These are phyloP conservation scores for Cremastinae sp. DNA, from an alignment of 2,888 invertebrate species.

Conservation along the genomic window DNA sequence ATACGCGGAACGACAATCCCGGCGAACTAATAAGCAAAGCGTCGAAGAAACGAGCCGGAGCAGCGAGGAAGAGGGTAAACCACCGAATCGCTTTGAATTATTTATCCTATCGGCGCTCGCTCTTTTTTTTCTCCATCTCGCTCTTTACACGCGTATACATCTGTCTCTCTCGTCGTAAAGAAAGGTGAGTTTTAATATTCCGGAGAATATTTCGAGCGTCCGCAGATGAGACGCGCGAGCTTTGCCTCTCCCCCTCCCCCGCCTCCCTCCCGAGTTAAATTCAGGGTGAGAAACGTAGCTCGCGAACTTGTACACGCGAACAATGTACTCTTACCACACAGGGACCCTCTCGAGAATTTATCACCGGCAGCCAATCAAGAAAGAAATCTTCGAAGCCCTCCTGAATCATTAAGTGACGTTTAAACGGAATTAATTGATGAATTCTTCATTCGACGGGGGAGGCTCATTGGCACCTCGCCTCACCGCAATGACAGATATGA, in stretches of 20 bases:
- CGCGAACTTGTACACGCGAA: slow-evolving; percentile 1
- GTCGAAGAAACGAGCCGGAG: slow-evolving; percentile 33
- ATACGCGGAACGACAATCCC: slow-evolving; percentile 65
- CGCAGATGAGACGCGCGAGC: slow-evolving; percentile 52
- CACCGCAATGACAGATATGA: slow-evolving; percentile 40
- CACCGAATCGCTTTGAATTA: slow-evolving; percentile 77
- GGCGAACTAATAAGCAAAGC: slow-evolving; percentile 76
- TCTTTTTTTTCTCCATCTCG: slow-evolving; percentile 35
- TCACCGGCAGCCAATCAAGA: slow-evolving; percentile 58
- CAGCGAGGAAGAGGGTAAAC: slow-evolving; percentile 49
- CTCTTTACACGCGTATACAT: slow-evolving; percentile 6
- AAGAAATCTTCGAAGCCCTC: slow-evolving; percentile 59
- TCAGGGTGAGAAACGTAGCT: slow-evolving; percentile 13
- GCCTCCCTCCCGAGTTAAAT: slow-evolving; percentile 53
- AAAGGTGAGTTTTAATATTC: slow-evolving; percentile 60
- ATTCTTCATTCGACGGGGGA: slow-evolving; percentile 51
- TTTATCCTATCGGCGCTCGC: slow-evolving; percentile 74
- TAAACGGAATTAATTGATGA: slow-evolving; percentile 62
- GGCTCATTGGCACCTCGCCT: slow-evolving; percentile 48
- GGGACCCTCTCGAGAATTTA: slow-evolving; percentile 57
- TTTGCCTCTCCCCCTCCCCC: too few species aligned
- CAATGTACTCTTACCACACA: slow-evolving; percentile 41
- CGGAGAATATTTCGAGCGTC: slow-evolving; percentile 57
- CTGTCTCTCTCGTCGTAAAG: slow-evolving; percentile 57
- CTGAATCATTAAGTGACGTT: slow-evolving; percentile 60